Conservation (phyloP, 2,888 invertebrate species). For the Helleia helle region DNA sequence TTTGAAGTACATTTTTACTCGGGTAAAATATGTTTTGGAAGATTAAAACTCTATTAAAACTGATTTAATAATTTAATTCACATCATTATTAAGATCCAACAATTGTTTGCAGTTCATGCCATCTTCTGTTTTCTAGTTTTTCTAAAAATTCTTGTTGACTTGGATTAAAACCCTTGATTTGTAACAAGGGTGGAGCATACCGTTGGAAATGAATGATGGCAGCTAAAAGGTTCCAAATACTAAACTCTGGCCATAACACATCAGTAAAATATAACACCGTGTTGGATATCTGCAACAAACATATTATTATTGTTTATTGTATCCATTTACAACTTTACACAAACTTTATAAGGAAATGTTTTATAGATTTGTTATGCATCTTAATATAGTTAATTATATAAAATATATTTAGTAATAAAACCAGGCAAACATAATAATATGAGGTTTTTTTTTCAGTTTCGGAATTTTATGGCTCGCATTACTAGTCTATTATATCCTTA, state of each 20-base stretch:
- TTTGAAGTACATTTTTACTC: too few species aligned
- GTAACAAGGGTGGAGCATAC: conserved; percentile 33
- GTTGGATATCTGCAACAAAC: conserved; percentile 76
- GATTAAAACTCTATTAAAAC: too few species aligned
- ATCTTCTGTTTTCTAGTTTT: conserved; percentile 46
- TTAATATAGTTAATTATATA: too few species aligned
- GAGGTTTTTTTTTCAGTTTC: too few species aligned
- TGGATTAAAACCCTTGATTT: conserved; percentile 30
- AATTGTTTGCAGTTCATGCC: conserved; percentile 41
- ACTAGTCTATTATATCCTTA: too few species aligned
- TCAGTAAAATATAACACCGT: conserved; percentile 90
- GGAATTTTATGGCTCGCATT: too few species aligned
- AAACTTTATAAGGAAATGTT: too few species aligned
- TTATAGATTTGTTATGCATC: too few species aligned
- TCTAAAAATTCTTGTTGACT: conserved; percentile 50
- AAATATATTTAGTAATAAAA: neutral
- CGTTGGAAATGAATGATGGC: conserved; percentile 92
- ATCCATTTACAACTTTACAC: neutral
- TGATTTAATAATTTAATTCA: too few species aligned
- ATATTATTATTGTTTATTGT: too few species aligned
- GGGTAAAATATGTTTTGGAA: too few species aligned
- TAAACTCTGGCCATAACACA: conserved; percentile 97
- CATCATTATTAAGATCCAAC: conserved; percentile 29
- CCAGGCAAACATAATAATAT: too few species aligned
- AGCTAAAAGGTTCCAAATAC: conserved; percentile 90